phyloP scores from a whole-genome alignment of 2,888 invertebrate genomes.

The Neoascia interrupta region DNA sequence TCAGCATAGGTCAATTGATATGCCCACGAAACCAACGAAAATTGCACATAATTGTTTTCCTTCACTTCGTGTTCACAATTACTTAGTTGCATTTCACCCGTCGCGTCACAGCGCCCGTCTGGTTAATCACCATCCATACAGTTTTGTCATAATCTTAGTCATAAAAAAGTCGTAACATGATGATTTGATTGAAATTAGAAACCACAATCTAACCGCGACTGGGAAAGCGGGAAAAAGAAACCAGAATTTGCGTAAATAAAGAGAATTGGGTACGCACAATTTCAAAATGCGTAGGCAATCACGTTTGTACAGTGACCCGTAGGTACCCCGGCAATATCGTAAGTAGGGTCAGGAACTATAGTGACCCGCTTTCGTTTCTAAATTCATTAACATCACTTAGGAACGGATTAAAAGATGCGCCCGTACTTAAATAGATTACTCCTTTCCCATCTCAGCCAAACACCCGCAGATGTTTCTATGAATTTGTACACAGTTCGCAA shows the following conservation, averaged over 20 bases:
- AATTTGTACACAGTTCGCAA: constrained; percentile 7
- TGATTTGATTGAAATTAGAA: constrained; percentile 32
- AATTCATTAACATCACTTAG: constrained; percentile 64
- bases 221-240: no score
- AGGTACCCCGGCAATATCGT: no score
- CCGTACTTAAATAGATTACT: background rate
- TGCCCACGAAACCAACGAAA: constrained; percentile 31
- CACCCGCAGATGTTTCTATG: background rate
- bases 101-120: no score
- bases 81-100: constrained; percentile 40
- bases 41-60: constrained; percentile 7
- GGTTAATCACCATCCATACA: no score
- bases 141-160: constrained; percentile 12
- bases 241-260: no score
- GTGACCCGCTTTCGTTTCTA: constrained; percentile 59
- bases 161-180: constrained; percentile 33
- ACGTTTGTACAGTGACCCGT: constrained; percentile 1
- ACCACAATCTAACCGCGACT: background rate
- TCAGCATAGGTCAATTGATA: background rate
- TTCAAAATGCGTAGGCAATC: no score
- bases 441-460: background rate
- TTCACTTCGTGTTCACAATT: constrained; percentile 21
- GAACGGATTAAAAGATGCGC: constrained; percentile 53
- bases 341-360: constrained; percentile 56
- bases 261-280: no score